Base-by-base conservation (phyloP, 2,888 invertebrate genomes). In the Acanthopleura granulata region DNA sequence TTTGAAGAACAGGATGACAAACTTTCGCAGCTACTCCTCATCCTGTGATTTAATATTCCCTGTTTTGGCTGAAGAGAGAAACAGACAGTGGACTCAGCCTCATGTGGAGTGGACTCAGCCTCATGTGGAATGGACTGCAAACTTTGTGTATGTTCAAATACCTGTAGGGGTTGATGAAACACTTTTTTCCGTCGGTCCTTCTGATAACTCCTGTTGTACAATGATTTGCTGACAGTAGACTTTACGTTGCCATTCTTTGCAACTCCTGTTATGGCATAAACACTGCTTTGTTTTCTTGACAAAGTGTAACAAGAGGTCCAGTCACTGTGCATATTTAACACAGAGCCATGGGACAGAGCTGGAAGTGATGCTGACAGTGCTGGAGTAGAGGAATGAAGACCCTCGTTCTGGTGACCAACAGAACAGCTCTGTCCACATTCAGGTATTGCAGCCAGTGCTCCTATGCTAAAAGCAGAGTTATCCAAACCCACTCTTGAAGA, bases 81-180 rank as follows among this genome's bases (percentile, higher is more conserved):
- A 27, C 29, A 12, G 15, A 12, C 15, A 12, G 12, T 22, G n/a
- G 15, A 18, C 12, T 22, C 62, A 15, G 12, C 12, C n/a, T n/a
- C n/a, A n/a, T n/a, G n/a, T n/a, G n/a, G n/a, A 57, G 3, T 22
- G 1, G 57, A 4, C 6, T 18, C 57, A 9, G 6, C 12, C n/a
- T 12, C 18, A 9, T 18, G 22, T 22, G 66, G 66, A 27, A 66
- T 80, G 66, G 77, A 79, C 15, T 76, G 74, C 12, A 66, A 66
- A 25, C 66, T 66, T 25, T 66, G 66, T 6, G 66, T 27, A 22
- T 27, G 29, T 27, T 66, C 66, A 66, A 66, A 66, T 6, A 16
- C 6, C 4, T 27, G 22, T 18, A 57, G 12, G 1, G 6, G n/a
- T 57, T 18, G 18, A 27, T 57, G 3, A 1, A 22, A 9, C 57